Evolutionary conservation across 2,888 invertebrate species (phyloP).

Genomic region (Vanessa cardui): DNA sequence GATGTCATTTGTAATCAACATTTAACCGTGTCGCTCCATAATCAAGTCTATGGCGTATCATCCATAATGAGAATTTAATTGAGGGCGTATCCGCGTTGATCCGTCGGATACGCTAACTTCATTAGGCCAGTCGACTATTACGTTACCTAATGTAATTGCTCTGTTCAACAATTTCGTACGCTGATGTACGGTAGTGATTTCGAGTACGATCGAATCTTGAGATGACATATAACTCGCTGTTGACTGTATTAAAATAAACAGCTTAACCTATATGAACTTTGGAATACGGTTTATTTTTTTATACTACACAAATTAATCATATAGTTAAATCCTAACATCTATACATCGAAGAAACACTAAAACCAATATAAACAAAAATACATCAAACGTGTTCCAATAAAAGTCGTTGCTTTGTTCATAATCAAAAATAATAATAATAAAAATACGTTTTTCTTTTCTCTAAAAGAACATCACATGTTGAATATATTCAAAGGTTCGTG

Average conservation of each 20-base stretch:
- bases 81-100: slow-evolving; percentile 65
- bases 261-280: neutral
- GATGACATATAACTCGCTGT: slow-evolving; percentile 3
- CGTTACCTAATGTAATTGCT: slow-evolving; percentile 76
- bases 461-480: neutral
- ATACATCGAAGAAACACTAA: no score
- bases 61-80: slow-evolving; percentile 80
- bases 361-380: no score
- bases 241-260: neutral
- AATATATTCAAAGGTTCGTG: slow-evolving; percentile 25
- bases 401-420: no score
- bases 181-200: slow-evolving; percentile 33
- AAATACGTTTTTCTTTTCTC: no score
- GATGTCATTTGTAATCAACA: slow-evolving; percentile 40
- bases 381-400: no score
- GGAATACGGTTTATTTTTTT: no score
- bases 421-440: neutral
- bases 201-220: slow-evolving; percentile 12
- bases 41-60: slow-evolving; percentile 51
- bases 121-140: slow-evolving; percentile 69
- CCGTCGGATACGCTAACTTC: slow-evolving; percentile 71
- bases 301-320: no score
- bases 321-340: no score
- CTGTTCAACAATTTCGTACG: slow-evolving; percentile 56
- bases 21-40: slow-evolving; percentile 40